Evolutionary conservation across 2,888 invertebrate genomes (phyloP).

Genomic region (Trichogramma dendrolimi): DNA sequence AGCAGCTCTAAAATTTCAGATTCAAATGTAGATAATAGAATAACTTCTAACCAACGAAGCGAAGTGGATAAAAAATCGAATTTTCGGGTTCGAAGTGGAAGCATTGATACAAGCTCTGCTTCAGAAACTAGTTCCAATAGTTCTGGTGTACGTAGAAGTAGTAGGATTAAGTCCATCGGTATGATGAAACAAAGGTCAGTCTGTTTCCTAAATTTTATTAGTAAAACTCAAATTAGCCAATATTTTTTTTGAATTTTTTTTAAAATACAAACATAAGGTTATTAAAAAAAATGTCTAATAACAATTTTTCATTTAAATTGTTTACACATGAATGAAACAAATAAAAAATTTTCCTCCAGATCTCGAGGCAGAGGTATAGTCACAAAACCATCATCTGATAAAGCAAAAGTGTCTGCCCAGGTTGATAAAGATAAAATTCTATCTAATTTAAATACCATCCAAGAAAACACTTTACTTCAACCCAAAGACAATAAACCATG

Average conservation of each 20-base stretch:
- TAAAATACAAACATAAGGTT: background rate
- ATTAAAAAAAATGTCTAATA: background rate
- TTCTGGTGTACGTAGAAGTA: conserved; percentile 64
- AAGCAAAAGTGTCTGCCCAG: conserved; percentile 35
- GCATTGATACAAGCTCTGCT: conserved; percentile 49
- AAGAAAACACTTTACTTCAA: conserved; percentile 38
- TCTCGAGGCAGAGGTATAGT: conserved; percentile 49
- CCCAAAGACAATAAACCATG: conserved; percentile 37
- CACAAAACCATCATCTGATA: conserved; percentile 43
- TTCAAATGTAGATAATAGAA: conserved; percentile 33
- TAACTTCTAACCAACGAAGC: conserved; percentile 26
- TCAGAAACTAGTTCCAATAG: conserved; percentile 51
- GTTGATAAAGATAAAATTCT: conserved; percentile 40
- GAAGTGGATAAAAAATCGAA: conserved; percentile 45
- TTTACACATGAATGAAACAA: background rate
- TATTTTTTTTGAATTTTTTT: background rate
- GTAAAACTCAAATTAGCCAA: background rate
- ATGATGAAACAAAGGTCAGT: conserved; percentile 62
- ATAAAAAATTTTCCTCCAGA: conserved; percentile 30
- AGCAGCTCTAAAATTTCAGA: conserved; percentile 42
- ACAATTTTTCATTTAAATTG: conserved; percentile 7
- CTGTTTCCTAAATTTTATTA: background rate
- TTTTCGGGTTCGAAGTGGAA: conserved; percentile 47
- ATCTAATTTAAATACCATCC: conserved; percentile 29
- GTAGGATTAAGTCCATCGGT: conserved; percentile 72